Evolutionary conservation across 2,797 vertebrate genomes (phyloP), one percentile per base, ranked within the genome.

Genomic region (Clarias platycephalus): DNA sequence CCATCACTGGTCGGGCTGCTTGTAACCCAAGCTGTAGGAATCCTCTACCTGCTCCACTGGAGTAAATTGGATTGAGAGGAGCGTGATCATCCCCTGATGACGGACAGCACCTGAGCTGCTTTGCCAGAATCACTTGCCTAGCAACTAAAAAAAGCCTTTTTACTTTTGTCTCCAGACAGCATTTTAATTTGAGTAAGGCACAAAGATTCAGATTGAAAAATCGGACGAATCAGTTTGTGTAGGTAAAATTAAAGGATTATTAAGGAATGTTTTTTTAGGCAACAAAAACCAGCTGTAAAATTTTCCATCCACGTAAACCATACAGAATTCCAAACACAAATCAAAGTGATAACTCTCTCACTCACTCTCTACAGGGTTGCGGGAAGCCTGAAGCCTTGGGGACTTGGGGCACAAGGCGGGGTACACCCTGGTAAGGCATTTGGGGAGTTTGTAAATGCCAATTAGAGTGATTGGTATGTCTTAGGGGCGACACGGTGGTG

Each of bases 31-130:
- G 31, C 68, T 62, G 53, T 24, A 86, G 88, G 82, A 70, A 75
- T 87, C 28, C 87, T 88, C 88, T 91, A 88, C 66, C 12, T 77
- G 78, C 68, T 44, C 71, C 89, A 82, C 87, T 87, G 88, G 93
- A 93, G 91, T 92, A 90, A 94, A 94, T 91, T 91, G 92, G 92
- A 93, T 90, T 87, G 88, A 80, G 84, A 81, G 90, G 88, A 89
- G 92, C 91, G 86, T 92, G 91, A 91, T 91, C 86, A 85, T 85
- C 86, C 89, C 91, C 90, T 90, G 83, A 84, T 86, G 89, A 89
- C 71, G 62, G 70, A 88, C 89, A 91, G 90, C 91, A 90, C 84
- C 87, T 86, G 24, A 85, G 86, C 82, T 66, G 60, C 88, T 86
- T 82, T 89, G 82, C 53, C 62, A 80, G 80, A 84, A 24, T 63